A percentile compares a stretch with the other conserved stretches of the same genome.
These are phyloP conservation scores for Hydropsyche tenuis DNA, from an alignment of 1,140 invertebrate species.

Conservation along the genomic window DNA sequence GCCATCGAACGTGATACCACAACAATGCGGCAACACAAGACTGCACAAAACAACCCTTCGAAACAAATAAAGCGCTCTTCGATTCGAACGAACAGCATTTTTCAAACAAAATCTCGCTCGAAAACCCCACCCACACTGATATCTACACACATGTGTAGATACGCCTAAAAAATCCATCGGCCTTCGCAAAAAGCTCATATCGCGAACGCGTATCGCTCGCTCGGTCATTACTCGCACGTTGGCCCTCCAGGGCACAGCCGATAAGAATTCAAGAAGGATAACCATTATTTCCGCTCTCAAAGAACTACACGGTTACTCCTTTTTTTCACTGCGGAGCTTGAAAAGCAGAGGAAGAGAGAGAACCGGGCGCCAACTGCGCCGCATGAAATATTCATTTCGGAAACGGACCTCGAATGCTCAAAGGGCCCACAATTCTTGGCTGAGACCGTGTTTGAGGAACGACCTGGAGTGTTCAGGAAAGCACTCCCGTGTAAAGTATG, in stretches of 20 bases:
- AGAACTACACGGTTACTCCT: slow-evolving; percentile 2
- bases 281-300: slow-evolving; percentile 32
- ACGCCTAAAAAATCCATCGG: no score
- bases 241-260: slow-evolving; percentile 4
- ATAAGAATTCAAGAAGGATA: slow-evolving; percentile 35
- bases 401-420: slow-evolving; percentile 34
- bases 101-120: no score
- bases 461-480: slow-evolving; percentile 18
- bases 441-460: slow-evolving; percentile 33
- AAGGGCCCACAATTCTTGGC: slow-evolving; percentile 28
- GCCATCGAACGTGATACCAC: slow-evolving; percentile 9
- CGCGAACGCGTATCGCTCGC: not conserved
- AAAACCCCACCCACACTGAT: no score
- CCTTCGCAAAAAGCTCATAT: not conserved
- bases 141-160: no score
- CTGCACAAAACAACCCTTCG: not conserved
- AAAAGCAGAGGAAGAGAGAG: not conserved
- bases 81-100: no score
- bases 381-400: slow-evolving; percentile 35
- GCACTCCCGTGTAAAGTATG: slow-evolving; percentile 19
- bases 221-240: slow-evolving; percentile 22
- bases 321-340: slow-evolving; percentile 2
- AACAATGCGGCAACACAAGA: not conserved
- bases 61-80: not conserved
- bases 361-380: slow-evolving; percentile 26